Evolutionary conservation across 2,888 invertebrate species (phyloP).

Genomic region (Xylophagus ater): DNA sequence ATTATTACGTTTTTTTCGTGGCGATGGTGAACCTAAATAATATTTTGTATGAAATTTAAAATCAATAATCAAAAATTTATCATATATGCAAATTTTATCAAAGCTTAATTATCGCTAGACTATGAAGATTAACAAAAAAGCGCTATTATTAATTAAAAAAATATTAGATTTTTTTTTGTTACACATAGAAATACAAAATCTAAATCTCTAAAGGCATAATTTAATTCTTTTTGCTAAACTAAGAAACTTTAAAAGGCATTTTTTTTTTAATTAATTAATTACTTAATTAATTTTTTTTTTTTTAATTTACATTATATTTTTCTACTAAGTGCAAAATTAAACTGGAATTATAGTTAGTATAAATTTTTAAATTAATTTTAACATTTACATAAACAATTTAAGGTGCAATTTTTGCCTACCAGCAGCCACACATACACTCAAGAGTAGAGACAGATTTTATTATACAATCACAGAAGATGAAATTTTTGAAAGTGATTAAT

Average conservation of each 20-base stretch:
- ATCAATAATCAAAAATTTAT: neutral
- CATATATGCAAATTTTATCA: neutral
- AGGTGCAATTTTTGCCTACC: conserved; percentile 26
- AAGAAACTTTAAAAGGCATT: neutral
- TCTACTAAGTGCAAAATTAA: conserved; percentile 7
- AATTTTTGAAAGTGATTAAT: no score
- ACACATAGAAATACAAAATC: no score
- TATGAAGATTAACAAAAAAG: neutral
- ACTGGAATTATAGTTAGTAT: neutral
- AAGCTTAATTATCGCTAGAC: neutral
- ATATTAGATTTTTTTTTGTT: no score
- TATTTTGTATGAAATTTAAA: neutral
- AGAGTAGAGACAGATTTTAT: neutral
- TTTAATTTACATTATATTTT: neutral
- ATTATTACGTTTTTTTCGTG: conserved; percentile 67
- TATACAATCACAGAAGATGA: no score
- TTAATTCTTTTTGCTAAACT: neutral
- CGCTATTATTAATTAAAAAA: no score
- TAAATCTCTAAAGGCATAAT: no score
- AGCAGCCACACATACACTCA: conserved; percentile 29
- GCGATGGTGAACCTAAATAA: conserved; percentile 61
- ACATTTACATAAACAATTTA: neutral
- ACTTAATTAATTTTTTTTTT: neutral
- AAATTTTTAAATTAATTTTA: neutral
- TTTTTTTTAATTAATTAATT: neutral